Evolutionary conservation across 2,888 invertebrate genomes (phyloP), one percentile per base, ranked within the genome.

Genomic region (Taphrorychus bicolor): DNA sequence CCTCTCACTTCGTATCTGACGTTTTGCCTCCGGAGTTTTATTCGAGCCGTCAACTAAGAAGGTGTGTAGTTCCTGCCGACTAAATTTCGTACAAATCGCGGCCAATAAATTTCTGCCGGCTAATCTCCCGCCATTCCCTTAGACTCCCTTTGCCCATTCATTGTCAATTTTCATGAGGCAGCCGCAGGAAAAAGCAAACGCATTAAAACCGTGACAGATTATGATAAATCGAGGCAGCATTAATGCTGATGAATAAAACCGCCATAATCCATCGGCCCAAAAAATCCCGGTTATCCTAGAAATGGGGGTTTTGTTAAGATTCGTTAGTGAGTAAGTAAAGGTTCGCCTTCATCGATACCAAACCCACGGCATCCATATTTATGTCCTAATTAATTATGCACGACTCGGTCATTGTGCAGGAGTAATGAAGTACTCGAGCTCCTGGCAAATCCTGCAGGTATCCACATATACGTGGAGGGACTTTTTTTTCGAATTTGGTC

Each of bases 311-410:
- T 32, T 32, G 32, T 32, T 32, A 32, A 32, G 32, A 32, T 32
- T 11, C 11, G 32, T 11, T 32, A n/a, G n/a, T n/a, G n/a, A n/a
- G n/a, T n/a, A n/a, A n/a, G n/a, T n/a, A n/a, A n/a, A n/a, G n/a
- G 32, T 32, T 32, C 40, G 49, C 7, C 11, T 32, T 11, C 32
- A 32, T 59, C 53, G 60, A 63, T 57, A 23, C 24, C 54, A 60
- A 56, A 32, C 54, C 52, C 24, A n/a, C n/a, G n/a, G 57, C 56
- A 61, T 62, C 61, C 56, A 67, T 67, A 67, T 67, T 57, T 61
- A 67, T 67, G 51, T 45, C 5, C 24, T 17, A 52, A 67, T 67
- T 67, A 67, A 67, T 67, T 67, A 67, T 67, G 67, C 67, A 57
- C 57, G 61, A 45, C 61, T 52, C 58, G 58, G 51, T 45, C 57